Evolutionary conservation across 1,140 invertebrate genomes (phyloP).

Genomic region (Leguminivora glycinivorella): DNA sequence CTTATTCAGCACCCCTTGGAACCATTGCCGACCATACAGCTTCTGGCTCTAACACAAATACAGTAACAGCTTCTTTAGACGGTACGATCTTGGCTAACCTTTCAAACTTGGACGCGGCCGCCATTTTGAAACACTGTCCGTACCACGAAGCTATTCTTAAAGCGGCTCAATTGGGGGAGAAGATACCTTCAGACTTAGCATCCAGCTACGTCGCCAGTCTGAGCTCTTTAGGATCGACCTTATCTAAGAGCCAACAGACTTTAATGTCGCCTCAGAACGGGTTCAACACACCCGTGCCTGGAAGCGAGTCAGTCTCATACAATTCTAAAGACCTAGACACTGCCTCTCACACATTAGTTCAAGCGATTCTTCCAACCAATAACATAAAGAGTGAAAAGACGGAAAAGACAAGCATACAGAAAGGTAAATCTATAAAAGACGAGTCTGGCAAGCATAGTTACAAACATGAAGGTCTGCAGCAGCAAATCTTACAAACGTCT

Average conservation of each 20-base stretch:
- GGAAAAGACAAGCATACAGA: conserved; percentile 50
- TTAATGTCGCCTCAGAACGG: conserved; percentile 45
- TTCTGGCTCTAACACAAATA: conserved; percentile 64
- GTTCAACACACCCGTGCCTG: conserved; percentile 51
- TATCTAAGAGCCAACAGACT: conserved; percentile 55
- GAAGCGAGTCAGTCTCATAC: conserved; percentile 56
- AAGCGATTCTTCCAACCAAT: conserved; percentile 52
- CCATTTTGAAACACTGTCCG: conserved; percentile 76
- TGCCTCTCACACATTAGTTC: conserved; percentile 61
- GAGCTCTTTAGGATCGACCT: conserved; percentile 58
- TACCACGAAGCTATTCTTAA: conserved; percentile 77
- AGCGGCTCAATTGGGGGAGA: conserved; percentile 67
- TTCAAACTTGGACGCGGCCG: conserved; percentile 69
- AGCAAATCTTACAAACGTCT: conserved; percentile 67
- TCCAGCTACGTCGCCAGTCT: conserved; percentile 70
- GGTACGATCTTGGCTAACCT: conserved; percentile 68
- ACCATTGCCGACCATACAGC: conserved; percentile 75
- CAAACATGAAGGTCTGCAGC: conserved; percentile 54
- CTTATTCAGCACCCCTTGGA: conserved; percentile 75
- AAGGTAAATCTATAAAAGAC: conserved; percentile 61
- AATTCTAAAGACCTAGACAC: conserved; percentile 57
- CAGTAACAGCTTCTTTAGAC: conserved; percentile 68
- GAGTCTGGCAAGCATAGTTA: conserved; percentile 48
- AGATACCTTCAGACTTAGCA: conserved; percentile 67
- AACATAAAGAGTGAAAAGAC: conserved; percentile 53